Base-by-base conservation (phyloP, 2,888 invertebrate genomes). In the Coleophora flavipennella region DNA sequence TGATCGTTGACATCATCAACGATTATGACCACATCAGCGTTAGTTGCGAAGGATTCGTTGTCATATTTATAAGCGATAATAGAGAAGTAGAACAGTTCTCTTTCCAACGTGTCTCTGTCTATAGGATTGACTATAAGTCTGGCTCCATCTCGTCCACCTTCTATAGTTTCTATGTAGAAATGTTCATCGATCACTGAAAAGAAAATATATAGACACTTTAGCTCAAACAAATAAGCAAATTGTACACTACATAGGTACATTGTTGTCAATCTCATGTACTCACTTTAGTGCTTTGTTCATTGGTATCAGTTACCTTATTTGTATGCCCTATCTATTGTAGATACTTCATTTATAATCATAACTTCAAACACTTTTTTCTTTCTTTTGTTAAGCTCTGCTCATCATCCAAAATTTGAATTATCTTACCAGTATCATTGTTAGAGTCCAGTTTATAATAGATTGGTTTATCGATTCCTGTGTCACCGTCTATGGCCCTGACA, bases 1-100 rank as follows among this genome's bases (percentile, higher is more conserved):
- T 92, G 88, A 59, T 93, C 91, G 59, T 93, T 92, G 25, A 90
- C 73, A 46, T 86, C 86, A 35, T 86, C 70, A 1, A 86, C 75
- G 40, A 87, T 85, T 36, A 87, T 75, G 10, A 79, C 77, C 0
- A 86, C 67, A 1, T 59, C 49, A 8, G 70, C 59, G 1, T 50
- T 48, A 0, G 75, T 76, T 8, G 56, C 57, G 46, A 71, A 79
- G 0, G 64, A 53, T 13, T 54, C 56, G 44, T 72, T 70, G 41
- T 70, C 68, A 20, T 53, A 56, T 49, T 87, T 87, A 51, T 76
- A 85, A 0, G 87, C 87, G 32, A 78, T 61, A 8, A 86, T 72
- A 1, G 68, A 56, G 10, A 87, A 68, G 27, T 65, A 68, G 54
- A 85, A 87, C 31, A 85, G 57, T 51, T 87, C 85, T 12, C 71